Conservation (phyloP, 1,140 invertebrate genomes). For the Lysiphlebus fabarum region DNA sequence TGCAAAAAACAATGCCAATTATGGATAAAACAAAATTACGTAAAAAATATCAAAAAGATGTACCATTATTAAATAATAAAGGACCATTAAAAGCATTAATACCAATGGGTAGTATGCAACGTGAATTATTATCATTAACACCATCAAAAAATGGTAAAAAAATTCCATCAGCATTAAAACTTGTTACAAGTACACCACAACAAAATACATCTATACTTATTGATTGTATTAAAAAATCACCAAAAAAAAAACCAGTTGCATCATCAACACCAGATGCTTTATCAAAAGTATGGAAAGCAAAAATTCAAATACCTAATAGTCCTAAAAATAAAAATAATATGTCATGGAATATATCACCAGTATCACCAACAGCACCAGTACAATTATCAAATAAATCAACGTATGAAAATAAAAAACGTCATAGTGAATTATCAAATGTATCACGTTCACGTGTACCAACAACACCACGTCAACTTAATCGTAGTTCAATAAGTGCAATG, state of each 20-base stretch:
- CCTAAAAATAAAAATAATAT: conserved; percentile 32
- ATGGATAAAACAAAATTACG: conserved; percentile 43
- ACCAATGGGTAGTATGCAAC: conserved; percentile 46
- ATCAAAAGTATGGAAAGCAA: conserved; percentile 9
- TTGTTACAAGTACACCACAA: conserved; percentile 43
- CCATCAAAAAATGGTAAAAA: conserved; percentile 28
- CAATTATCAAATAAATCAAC: no score
- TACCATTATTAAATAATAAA: conserved; percentile 32
- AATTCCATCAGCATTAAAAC: conserved; percentile 24
- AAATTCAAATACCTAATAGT: conserved; percentile 10
- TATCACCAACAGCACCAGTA: conserved; percentile 35
- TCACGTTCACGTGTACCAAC: no score
- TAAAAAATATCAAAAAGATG: conserved; percentile 31
- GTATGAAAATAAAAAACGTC: no score
- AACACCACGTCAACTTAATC: no score
- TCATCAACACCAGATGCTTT: conserved; percentile 41
- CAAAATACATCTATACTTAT: conserved; percentile 9
- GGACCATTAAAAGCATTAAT: conserved; percentile 49
- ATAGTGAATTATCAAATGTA: no score
- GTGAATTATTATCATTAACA: conserved; percentile 14
- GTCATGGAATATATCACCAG: conserved; percentile 39
- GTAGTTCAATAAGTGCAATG: no score
- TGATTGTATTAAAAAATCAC: conserved; percentile 21
- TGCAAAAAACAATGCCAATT: conserved; percentile 21
- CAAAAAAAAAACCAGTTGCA: conserved; percentile 38